Conservation (phyloP, 2,113 vertebrate genomes). For the Psittacula cyanocephala region DNA sequence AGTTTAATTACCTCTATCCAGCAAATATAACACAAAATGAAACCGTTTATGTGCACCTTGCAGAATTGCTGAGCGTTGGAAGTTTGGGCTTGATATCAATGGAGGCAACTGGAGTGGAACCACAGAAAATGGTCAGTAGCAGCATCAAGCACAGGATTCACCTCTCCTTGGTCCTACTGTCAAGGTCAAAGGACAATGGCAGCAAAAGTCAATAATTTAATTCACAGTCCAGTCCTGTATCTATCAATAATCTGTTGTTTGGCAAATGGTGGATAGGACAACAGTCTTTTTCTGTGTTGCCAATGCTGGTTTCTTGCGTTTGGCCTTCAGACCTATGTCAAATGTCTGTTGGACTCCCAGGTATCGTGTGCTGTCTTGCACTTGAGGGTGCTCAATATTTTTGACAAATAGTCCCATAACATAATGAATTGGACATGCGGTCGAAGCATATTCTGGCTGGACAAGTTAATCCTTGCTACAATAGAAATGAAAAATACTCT, state of each 20-base stretch:
- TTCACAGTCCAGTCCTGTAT: not conserved
- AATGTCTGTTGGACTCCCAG: not conserved
- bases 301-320: not conserved
- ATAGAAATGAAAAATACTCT: conserved; percentile 33
- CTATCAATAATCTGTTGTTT: not conserved
- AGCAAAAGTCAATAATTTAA: not conserved
- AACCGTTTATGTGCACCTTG: not conserved
- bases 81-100: not conserved
- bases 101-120: not conserved
- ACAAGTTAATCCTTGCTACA: conserved; percentile 42
- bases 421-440: not conserved
- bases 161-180: not conserved
- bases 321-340: not conserved
- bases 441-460: not conserved
- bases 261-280: not conserved
- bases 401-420: not conserved
- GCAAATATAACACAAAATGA: not conserved
- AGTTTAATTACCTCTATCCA: not conserved
- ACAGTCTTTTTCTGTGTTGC: not conserved
- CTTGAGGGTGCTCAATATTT: not conserved
- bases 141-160: not conserved
- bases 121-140: not conserved
- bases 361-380: not conserved
- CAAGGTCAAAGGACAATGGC: not conserved
- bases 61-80: not conserved